Evolutionary conservation across 2,113 vertebrate species (phyloP), one percentile per base, ranked within the genome.

Genomic region (Saguinus imperator): DNA sequence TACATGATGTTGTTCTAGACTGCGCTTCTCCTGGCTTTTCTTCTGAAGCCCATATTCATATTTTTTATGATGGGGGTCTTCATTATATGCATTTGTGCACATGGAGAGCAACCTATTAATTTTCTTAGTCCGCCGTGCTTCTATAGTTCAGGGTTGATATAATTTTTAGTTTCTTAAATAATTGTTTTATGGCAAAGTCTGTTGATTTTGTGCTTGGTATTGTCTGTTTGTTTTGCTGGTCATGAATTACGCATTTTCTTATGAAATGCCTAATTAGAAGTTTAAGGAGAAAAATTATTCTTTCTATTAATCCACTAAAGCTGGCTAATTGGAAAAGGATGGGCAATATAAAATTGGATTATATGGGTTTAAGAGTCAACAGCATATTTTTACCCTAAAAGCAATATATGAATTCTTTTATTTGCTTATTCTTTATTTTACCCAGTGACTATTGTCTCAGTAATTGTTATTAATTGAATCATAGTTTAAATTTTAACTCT

Each of bases 381-480:
- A 91, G 17, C 13, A 4, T 70, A 81, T 89, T 91, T 94, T 96
- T 87, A 80, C 43, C 10, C 55, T 82, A 75, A 81, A 97, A 90
- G 35, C 17, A 83, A 52, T 70, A 13, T 8, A 32, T 23, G 5
- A 64, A 29, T 55, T 91, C 23, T 90, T 92, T 93, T 55, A 94
- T 68, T 94, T 97, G 35, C 14, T 83, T 84, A 57, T 91, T 72
- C 73, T 85, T 93, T 25, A 90, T 85, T 91, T 82, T 95, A 87
- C 37, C 8, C 48, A 81, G 37, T 66, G 40, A 94, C 89, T 80
- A 23, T 76, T 89, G 6, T 94, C 64, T 73, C 80, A 66, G 32
- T 77, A 91, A 97, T 73, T 87, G 8, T 94, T 96, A 89, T 79
- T 96, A 97, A 96, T 95, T 94, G 84, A 76, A 92, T 85, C 55